A percentile compares a stretch with the other conserved stretches of the same genome.
phyloP scores from a whole-genome alignment of 2,113 vertebrate genomes.

The Sisor rabdophorus region DNA sequence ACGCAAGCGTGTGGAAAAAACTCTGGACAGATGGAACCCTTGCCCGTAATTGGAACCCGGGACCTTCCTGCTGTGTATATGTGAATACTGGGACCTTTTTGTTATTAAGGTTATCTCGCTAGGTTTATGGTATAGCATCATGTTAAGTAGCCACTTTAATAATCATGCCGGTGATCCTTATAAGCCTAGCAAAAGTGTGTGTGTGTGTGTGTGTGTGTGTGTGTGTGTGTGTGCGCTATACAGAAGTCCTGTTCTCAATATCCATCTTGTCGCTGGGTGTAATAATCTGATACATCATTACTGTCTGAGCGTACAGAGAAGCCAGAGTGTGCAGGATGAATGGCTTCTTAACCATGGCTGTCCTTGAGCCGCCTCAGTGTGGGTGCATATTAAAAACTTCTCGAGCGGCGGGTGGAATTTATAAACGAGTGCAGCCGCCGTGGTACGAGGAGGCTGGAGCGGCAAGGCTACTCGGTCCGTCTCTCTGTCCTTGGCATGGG shows the following conservation, averaged over 20 bases:
- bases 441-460: not conserved
- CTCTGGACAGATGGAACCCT: too few relatives aligned
- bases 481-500: not conserved
- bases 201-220: slow-evolving; percentile 26
- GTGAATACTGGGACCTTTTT: not conserved
- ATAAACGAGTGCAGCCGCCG: slow-evolving; percentile 55
- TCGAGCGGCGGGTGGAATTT: slow-evolving; percentile 67
- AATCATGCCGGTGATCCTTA: not conserved
- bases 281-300: slow-evolving; percentile 47
- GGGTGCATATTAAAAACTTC: slow-evolving; percentile 68
- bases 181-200: slow-evolving; percentile 5
- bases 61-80: too few relatives aligned
- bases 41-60: too few relatives aligned
- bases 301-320: slow-evolving; percentile 51
- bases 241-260: slow-evolving; percentile 38
- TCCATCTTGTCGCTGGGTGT: slow-evolving; percentile 47
- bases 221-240: slow-evolving; percentile 25
- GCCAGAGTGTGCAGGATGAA: slow-evolving; percentile 49
- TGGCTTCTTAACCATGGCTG: slow-evolving; percentile 53
- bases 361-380: slow-evolving; percentile 67
- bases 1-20: too few relatives aligned
- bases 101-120: not conserved
- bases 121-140: not conserved
- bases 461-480: not conserved
- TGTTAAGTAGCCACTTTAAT: not conserved